Evolutionary conservation across 2,797 vertebrate genomes (phyloP).

Genomic region (Sebastes flavidus): DNA sequence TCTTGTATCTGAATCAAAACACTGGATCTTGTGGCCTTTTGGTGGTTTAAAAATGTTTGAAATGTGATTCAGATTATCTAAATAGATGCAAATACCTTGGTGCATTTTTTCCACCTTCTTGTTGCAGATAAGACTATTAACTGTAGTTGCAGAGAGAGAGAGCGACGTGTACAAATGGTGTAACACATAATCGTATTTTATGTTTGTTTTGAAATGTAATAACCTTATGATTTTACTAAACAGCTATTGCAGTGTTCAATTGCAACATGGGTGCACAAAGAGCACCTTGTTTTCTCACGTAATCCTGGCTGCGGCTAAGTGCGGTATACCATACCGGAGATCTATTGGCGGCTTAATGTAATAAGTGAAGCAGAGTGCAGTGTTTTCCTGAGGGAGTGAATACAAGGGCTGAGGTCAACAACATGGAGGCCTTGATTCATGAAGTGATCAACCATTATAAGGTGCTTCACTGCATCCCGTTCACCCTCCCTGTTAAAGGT

Average conservation of each 20-base stretch:
- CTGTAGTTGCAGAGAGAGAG: not conserved
- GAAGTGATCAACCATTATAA: constrained; percentile 26
- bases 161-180: not conserved
- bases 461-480: constrained; percentile 9
- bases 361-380: constrained; percentile 41
- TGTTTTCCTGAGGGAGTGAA: constrained; percentile 18
- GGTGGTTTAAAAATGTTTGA: not conserved
- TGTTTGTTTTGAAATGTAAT: constrained; percentile 18
- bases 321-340: not conserved
- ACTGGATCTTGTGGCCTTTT: not conserved
- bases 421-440: constrained; percentile 18
- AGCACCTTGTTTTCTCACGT: constrained; percentile 55
- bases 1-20: constrained; percentile 44
- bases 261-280: constrained; percentile 27
- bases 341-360: constrained; percentile 31
- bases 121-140: not conserved
- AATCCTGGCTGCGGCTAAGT: constrained; percentile 40
- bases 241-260: constrained; percentile 13
- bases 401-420: constrained; percentile 24
- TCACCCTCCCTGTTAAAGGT: constrained; percentile 25
- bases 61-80: not conserved
- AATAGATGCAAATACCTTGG: not conserved
- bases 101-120: not conserved
- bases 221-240: constrained; percentile 38
- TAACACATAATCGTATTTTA: not conserved